phyloP scores from a whole-genome alignment of 2,113 vertebrate species.

The Micronycteris hirsuta region DNA sequence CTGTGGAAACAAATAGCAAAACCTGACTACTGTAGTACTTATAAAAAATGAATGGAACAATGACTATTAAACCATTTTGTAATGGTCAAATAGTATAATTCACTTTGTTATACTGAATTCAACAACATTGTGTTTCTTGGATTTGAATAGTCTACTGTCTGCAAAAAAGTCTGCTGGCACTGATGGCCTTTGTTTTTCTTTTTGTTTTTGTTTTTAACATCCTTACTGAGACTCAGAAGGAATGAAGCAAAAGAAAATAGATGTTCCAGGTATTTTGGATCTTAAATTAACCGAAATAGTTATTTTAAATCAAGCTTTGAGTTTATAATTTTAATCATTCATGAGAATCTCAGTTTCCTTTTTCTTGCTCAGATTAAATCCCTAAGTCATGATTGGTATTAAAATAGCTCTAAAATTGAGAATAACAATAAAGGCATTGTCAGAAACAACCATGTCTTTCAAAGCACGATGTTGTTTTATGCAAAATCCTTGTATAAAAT shows the following conservation, averaged over 20 bases:
- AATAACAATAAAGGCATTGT: not conserved
- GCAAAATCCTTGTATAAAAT: not conserved
- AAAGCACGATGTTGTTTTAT: not conserved
- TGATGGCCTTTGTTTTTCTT: not conserved
- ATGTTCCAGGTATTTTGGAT: not conserved
- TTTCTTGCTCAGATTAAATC: not conserved
- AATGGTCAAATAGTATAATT: not conserved
- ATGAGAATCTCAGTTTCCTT: not conserved
- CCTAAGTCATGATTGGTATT: not conserved
- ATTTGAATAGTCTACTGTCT: not conserved
- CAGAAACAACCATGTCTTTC: slow-evolving; percentile 8
- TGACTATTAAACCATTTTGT: not conserved
- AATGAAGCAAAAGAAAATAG: not conserved
- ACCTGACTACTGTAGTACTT: not conserved
- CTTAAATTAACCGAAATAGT: not conserved
- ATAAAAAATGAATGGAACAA: not conserved
- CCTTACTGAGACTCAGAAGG: not conserved
- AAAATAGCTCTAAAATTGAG: slow-evolving; percentile 20
- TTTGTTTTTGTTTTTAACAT: not conserved
- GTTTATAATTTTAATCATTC: slow-evolving; percentile 36
- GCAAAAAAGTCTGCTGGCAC: not conserved
- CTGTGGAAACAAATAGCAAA: not conserved
- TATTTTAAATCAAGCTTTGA: not conserved
- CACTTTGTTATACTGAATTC: not conserved
- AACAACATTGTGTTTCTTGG: not conserved